phyloP scores from a whole-genome alignment of 1,140 invertebrate species.

The Procambarus clarkii region DNA sequence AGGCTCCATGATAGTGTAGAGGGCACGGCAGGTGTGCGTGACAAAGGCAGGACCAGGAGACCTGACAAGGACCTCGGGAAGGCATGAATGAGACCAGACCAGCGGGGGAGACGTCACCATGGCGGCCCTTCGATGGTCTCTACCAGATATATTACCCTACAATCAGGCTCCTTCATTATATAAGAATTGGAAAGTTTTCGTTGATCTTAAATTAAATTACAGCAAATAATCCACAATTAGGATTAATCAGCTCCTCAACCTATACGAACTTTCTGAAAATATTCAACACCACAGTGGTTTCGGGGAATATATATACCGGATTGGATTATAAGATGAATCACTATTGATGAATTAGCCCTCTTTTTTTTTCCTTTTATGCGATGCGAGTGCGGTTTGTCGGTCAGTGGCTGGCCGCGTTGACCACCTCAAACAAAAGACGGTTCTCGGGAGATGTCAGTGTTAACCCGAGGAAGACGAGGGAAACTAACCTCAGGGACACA shows the following conservation, averaged over 20 bases:
- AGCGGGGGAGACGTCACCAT: not conserved
- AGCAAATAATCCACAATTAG: too few relatives aligned
- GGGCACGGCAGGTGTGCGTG: not conserved
- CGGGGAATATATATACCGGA: too few relatives aligned
- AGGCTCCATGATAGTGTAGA: not conserved
- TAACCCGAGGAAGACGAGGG: not conserved
- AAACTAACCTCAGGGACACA: not conserved
- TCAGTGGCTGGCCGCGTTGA: not conserved
- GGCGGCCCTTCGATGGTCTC: not conserved
- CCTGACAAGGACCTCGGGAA: not conserved
- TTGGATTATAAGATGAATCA: not conserved
- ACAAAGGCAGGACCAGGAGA: not conserved
- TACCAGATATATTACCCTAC: not conserved
- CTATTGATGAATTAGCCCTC: not conserved
- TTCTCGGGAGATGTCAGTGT: not conserved
- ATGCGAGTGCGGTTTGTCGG: not conserved
- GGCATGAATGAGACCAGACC: not conserved
- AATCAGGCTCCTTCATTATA: too few relatives aligned
- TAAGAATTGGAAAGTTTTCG: too few relatives aligned
- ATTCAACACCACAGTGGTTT: too few relatives aligned
- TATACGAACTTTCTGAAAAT: too few relatives aligned
- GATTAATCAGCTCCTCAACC: too few relatives aligned
- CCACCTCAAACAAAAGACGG: not conserved
- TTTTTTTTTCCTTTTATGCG: not conserved
- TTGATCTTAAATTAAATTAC: too few relatives aligned